Base-by-base conservation (phyloP, 2,797 vertebrate species). In the Botia kubotai region DNA sequence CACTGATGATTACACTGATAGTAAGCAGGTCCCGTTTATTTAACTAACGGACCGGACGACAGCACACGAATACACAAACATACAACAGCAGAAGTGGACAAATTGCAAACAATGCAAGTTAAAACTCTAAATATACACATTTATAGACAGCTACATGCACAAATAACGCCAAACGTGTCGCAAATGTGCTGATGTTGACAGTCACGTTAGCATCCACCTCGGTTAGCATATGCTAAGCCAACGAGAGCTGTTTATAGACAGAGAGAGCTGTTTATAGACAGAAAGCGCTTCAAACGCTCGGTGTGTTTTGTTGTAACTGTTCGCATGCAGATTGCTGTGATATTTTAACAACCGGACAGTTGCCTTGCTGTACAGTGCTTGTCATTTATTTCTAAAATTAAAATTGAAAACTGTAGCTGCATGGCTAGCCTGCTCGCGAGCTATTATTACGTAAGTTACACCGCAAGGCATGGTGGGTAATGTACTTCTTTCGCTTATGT, bases 201-300 rank as follows among this genome's bases (percentile, higher is more conserved):
- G 70, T 67, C 48, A 19, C 14, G 36, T 67, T 68, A 43, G 66
- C n/a, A 46, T 46, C 17, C 10, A 13, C 14, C 33, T 39, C 63
- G 8, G 39, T 68, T 74, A 80, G 78, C 78, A n/a, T 67, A 21
- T 39, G 66, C 66, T 80, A 46, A 48, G 71, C 78, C 57, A 74
- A 17, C 17, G 12, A 3, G 7, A 55, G 29, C 29, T 29, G 29
- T 29, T 29, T 29, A 4, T 2, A 29, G 29, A 29, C 29, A n/a
- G n/a, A n/a, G n/a, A n/a, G n/a, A 57, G 2, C 16, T 26, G 29
- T 21, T 36, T 53, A 66, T 55, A 72, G 6, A 60, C 26, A 60
- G 14, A 69, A 68, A 4, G 58, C 36, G 36, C 17, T 14, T 29
- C 11, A 58, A 58, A n/a, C 19, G n/a, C 2, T 0, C 19, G 4